Evolutionary conservation across 1,140 invertebrate species (phyloP), one percentile per base, ranked within the genome.

Genomic region (Phymorhynchus buccinoides): DNA sequence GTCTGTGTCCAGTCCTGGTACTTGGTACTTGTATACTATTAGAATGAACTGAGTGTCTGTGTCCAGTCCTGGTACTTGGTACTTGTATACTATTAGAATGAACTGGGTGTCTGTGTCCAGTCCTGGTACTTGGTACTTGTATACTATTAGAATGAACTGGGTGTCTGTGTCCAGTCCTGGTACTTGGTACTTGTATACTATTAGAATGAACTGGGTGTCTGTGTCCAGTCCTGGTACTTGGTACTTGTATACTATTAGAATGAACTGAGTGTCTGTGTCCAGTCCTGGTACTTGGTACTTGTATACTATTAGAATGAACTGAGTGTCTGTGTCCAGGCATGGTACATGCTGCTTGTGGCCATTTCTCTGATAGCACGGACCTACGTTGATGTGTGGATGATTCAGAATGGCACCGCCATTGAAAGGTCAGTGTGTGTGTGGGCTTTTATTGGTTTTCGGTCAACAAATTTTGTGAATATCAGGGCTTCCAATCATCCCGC

Each of bases 371-470:
- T 99, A 16, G 95, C 96, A 7, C 95, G 98, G 90, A 99, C 98
- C 0, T 94, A 98, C 39, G 99, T 97, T 92, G 98, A 99, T 94
- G 95, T 99, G 77, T 99, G 98, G 97, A 96, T 99, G 94, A 99
- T 99, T 87, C 96, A 97, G 89, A 97, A 97, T 93, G 96, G 96
- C 27, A 99, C 98, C 2, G 94, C 96, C 83, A 96, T 99, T 89
- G 98, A 99, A 95, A 97, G 96, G 96, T 97, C 93, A 85, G 56
- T 78, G n/a, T n/a, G n/a, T n/a, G n/a, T n/a, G n/a, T n/a, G n/a
- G n/a, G n/a, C n/a, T n/a, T n/a, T n/a, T n/a, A n/a, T n/a, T n/a
- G n/a, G n/a, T n/a, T n/a, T n/a, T n/a, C n/a, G n/a, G n/a, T 52
- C 18, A 39, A 32, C 16, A 66, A 22, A 27, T 9, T 73, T 18